Conservation (phyloP, 2,797 vertebrate species). For the Galago senegalensis region DNA sequence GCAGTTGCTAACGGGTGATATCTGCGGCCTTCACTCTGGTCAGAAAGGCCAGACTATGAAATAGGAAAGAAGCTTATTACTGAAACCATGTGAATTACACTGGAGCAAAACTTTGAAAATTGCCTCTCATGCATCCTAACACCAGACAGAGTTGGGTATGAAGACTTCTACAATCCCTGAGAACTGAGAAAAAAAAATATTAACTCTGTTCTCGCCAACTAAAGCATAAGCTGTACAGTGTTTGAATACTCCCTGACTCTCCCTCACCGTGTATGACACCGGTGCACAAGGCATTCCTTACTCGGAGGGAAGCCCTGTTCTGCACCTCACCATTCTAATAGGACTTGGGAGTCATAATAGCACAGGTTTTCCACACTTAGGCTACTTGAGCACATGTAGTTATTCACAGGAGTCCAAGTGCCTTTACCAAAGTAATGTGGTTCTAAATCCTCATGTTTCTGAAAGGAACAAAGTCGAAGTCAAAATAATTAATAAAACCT, state of each 20-base stretch:
- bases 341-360: constrained; percentile 2
- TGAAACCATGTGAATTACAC: neutral
- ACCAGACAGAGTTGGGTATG: neutral
- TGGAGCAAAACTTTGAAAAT: constrained; percentile 18
- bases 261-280: constrained; percentile 60
- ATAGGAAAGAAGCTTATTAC: neutral
- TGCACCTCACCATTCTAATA: neutral
- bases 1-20: neutral
- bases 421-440: neutral
- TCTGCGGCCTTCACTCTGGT: neutral
- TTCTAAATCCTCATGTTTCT: constrained; percentile 54
- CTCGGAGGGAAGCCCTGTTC: constrained; percentile 22
- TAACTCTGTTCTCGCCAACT: neutral
- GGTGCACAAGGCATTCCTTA: constrained; percentile 21
- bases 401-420: neutral
- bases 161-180: neutral
- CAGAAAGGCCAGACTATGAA: neutral
- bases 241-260: constrained; percentile 43
- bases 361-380: neutral
- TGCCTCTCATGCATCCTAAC: neutral
- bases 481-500: constrained; percentile 75
- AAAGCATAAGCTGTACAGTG: constrained; percentile 52
- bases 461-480: constrained; percentile 42
- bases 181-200: neutral
- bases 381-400: neutral